These are phyloP conservation scores for Salvelinus namaycush DNA, from an alignment of 2,113 vertebrate species.

Conservation along the genomic window DNA sequence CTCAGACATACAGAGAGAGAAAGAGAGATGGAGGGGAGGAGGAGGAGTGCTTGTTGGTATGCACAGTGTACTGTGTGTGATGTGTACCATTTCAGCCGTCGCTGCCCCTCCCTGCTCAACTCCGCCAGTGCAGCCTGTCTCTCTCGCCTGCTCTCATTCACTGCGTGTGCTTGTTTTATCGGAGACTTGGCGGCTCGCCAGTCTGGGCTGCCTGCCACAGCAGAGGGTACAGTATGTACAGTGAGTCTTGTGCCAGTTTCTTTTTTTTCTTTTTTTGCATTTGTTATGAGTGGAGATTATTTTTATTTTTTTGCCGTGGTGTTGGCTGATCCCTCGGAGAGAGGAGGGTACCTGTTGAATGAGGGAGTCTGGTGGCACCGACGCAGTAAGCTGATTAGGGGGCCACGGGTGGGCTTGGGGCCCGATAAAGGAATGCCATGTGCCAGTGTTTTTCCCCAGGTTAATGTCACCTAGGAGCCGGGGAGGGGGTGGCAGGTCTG, in stretches of 20 bases:
- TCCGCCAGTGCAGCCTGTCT: background rate
- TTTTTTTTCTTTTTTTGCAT: constrained; percentile 63
- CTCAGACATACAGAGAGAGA: constrained; percentile 17
- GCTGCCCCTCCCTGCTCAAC: constrained; percentile 30
- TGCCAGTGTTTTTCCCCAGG: constrained; percentile 13
- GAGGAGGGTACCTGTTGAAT: background rate
- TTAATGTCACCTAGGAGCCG: constrained; percentile 41
- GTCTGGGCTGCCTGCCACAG: constrained; percentile 84
- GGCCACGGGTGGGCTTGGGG: background rate
- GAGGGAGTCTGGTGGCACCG: background rate
- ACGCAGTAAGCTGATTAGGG: background rate
- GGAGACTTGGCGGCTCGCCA: constrained; percentile 80
- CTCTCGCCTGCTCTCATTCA: constrained; percentile 1
- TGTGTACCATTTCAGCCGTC: constrained; percentile 65
- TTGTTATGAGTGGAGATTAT: constrained; percentile 13
- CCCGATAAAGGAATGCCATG: background rate
- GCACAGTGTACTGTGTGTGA: constrained; percentile 56
- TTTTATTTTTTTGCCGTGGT: constrained; percentile 31
- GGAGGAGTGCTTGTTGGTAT: constrained; percentile 57
- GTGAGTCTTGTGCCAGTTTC: constrained; percentile 87
- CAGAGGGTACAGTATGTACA: constrained; percentile 99
- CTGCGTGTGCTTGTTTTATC: constrained; percentile 81
- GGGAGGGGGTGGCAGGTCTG: background rate
- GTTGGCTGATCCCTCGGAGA: background rate
- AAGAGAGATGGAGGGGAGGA: constrained; percentile 18